Evolutionary conservation across 2,888 invertebrate genomes (phyloP), one percentile per base, ranked within the genome.

Genomic region (Polia nebulosa): DNA sequence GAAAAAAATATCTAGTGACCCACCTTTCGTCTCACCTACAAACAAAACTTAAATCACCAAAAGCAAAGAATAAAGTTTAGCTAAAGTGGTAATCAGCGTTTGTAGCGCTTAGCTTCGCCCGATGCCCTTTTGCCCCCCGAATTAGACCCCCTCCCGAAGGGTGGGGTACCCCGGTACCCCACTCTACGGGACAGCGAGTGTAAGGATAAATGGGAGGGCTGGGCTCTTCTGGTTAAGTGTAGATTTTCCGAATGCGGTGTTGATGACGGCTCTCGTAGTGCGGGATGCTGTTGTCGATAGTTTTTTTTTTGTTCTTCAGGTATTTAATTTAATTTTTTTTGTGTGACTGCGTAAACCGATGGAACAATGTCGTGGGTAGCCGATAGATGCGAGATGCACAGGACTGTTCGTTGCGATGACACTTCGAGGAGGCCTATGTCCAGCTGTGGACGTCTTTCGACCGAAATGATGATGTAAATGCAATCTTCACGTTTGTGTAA

Each of bases 171-270:
- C 76, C 76, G 25, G 69, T 44, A 60, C 86, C 87, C 83, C 85
- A 91, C 87, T 85, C 88, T 87, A 90, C 93, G 92, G 92, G 92
- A 94, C 94, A 94, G 90, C 92, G 88, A 94, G 94, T 94, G 94
- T 95, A 95, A 94, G 95, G 95, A 95, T 95, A 95, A 95, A 95
- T 95, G 95, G 95, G 95, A 95, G 95, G 95, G 95, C 95, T 94
- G 95, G 95, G 94, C 93, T 94, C 94, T 94, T 93, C 95, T 95
- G 95, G 95, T 95, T 95, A 95, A 95, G 95, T 95, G 95, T 95
- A 95, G 95, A 95, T 95, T 95, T 95, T 95, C 95, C 95, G 94
- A 95, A 95, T 95, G 95, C 95, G 95, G 95, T 95, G 95, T 95
- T 95, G 95, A 95, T 95, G 95, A 95, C 92, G 94, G 94, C 90